Evolutionary conservation across 2,797 vertebrate genomes (phyloP).

Genomic region (Sarcophilus harrisii): DNA sequence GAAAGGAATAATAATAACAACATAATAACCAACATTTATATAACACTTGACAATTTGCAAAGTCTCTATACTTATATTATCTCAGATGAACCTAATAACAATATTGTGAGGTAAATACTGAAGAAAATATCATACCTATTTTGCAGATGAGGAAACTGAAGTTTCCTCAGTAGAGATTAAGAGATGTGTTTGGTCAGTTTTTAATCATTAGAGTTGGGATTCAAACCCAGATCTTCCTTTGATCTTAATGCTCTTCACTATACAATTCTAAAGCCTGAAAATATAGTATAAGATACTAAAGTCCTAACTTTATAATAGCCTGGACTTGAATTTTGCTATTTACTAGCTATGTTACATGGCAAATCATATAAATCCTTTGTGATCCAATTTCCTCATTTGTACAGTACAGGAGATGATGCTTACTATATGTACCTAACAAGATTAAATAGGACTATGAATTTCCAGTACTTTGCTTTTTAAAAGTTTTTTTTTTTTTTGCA

Average conservation of each 20-base stretch:
- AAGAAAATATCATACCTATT: not conserved
- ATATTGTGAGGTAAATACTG: not conserved
- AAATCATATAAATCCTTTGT: not conserved
- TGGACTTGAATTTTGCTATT: too few species aligned
- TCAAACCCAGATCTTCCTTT: too few species aligned
- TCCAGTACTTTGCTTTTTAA: not conserved
- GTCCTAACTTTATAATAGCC: too few species aligned
- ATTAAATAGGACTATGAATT: not conserved
- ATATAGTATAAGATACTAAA: too few species aligned
- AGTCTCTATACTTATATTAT: too few species aligned
- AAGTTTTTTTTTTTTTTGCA: not conserved
- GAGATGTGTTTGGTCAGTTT: not conserved
- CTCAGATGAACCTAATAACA: not conserved
- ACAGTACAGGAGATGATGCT: not conserved
- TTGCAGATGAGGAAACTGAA: not conserved
- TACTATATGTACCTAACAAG: not conserved
- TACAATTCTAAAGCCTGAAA: too few species aligned
- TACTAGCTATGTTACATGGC: too few species aligned
- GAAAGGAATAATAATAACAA: too few species aligned
- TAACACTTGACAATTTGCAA: too few species aligned
- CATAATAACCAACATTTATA: too few species aligned
- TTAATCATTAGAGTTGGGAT: too few species aligned
- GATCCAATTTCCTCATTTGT: not conserved
- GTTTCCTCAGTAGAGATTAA: not conserved
- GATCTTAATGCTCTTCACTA: too few species aligned